phyloP scores from a whole-genome alignment of 2,797 vertebrate genomes.

The Mycteria americana region DNA sequence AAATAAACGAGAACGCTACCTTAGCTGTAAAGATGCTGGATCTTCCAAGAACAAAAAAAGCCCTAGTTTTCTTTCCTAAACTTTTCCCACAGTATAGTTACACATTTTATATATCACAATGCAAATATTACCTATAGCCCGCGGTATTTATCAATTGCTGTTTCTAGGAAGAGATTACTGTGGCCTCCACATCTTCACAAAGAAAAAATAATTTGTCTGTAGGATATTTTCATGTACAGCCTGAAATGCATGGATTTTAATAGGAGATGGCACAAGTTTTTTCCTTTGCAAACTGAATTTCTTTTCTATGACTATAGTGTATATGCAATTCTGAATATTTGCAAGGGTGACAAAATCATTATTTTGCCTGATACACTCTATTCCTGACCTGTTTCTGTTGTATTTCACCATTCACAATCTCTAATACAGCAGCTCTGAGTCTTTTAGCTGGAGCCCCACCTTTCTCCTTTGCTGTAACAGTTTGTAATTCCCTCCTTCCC shows the following conservation, averaged over 20 bases:
- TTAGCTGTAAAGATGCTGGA: neutral
- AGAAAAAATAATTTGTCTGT: conserved; percentile 5
- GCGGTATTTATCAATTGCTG: neutral
- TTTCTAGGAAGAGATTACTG: conserved; percentile 8
- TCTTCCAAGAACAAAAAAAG: neutral
- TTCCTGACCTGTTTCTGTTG: neutral
- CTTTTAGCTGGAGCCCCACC: neutral
- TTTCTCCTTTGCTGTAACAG: neutral
- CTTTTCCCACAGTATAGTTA: neutral
- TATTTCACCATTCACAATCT: neutral
- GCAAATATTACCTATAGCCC: neutral
- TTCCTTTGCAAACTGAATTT: conserved; percentile 13
- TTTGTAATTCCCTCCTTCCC: neutral
- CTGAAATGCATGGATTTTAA: neutral
- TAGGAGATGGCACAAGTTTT: neutral
- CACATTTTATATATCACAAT: neutral
- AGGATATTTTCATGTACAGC: neutral
- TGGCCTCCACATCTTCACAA: neutral
- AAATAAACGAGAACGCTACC: neutral
- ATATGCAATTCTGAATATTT: neutral
- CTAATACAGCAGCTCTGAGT: neutral
- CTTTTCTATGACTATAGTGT: neutral
- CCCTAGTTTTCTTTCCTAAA: neutral
- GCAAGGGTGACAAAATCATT: neutral
- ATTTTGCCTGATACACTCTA: neutral